These are phyloP conservation scores for Aurelia coerulea DNA, from an alignment of 30 jellyfish, hydroid and myxozoan genomes.

Conservation along the genomic window DNA sequence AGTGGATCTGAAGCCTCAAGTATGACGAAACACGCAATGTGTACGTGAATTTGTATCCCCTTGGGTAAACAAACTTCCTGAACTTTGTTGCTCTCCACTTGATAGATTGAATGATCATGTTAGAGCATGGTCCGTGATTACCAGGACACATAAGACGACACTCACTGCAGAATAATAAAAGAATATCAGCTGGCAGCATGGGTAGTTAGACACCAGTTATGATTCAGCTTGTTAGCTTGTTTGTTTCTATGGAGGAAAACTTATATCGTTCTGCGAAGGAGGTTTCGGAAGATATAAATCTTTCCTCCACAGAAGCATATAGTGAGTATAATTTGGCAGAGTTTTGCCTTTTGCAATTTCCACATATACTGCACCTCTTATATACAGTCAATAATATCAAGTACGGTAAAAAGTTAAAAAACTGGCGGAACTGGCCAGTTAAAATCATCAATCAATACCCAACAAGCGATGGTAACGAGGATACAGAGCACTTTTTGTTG, in stretches of 20 bases:
- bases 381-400: too few species aligned
- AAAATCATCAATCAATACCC: too few species aligned
- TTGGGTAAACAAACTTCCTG: slow-evolving; percentile 57
- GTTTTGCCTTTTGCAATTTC: too few species aligned
- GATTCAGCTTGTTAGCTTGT: neutral
- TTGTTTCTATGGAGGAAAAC: neutral
- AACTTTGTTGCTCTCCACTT: slow-evolving; percentile 69
- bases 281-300: too few species aligned
- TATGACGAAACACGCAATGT: slow-evolving; percentile 65
- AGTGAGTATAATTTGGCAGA: too few species aligned
- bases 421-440: too few species aligned
- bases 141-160: slow-evolving; percentile 67
- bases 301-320: too few species aligned
- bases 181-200: neutral
- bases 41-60: slow-evolving; percentile 50
- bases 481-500: too few species aligned
- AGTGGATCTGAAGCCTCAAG: slow-evolving; percentile 41
- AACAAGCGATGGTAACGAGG: too few species aligned
- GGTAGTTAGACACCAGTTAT: neutral
- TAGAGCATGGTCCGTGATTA: slow-evolving; percentile 46
- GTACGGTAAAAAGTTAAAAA: too few species aligned
- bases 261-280: too few species aligned
- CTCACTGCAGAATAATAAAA: slow-evolving; percentile 32
- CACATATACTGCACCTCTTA: too few species aligned
- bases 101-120: slow-evolving; percentile 51